Evolutionary conservation across 2,113 vertebrate species (phyloP).

Genomic region (Phrynosoma blainvillii): DNA sequence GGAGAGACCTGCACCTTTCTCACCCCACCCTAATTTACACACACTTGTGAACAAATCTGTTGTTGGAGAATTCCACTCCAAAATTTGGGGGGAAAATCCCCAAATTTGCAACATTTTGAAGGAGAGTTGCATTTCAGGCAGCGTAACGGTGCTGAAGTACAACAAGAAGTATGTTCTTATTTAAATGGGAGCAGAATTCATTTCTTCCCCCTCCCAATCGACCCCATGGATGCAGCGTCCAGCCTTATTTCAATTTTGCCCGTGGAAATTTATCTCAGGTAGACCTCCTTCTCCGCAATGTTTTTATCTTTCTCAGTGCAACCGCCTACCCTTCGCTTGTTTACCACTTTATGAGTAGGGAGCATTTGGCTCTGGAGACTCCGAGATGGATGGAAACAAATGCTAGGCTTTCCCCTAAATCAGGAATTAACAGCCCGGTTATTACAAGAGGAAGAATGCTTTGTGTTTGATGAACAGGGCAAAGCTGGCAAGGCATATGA

Average conservation of each 20-base stretch:
- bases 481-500: not conserved
- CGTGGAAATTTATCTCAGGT: not conserved
- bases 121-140: too few relatives aligned
- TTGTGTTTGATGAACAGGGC: not conserved
- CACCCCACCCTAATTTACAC: too few relatives aligned
- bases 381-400: not conserved
- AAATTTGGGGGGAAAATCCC: too few relatives aligned
- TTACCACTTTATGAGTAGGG: not conserved
- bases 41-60: too few relatives aligned
- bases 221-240: not conserved
- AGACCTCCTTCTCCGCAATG: not conserved
- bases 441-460: not conserved
- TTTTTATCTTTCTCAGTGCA: not conserved
- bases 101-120: too few relatives aligned
- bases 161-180: too few relatives aligned
- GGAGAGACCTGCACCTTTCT: too few relatives aligned
- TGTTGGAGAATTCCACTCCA: too few relatives aligned
- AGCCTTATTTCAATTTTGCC: not conserved
- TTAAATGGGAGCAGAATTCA: too few relatives aligned
- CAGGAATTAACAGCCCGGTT: not conserved
- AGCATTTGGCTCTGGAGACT: not conserved
- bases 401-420: not conserved
- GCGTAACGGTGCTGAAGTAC: too few relatives aligned
- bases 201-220: too few relatives aligned
- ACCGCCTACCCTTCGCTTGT: not conserved